These are phyloP conservation scores for Natrix natrix DNA, from an alignment of 2,797 vertebrate species.

Conservation along the genomic window DNA sequence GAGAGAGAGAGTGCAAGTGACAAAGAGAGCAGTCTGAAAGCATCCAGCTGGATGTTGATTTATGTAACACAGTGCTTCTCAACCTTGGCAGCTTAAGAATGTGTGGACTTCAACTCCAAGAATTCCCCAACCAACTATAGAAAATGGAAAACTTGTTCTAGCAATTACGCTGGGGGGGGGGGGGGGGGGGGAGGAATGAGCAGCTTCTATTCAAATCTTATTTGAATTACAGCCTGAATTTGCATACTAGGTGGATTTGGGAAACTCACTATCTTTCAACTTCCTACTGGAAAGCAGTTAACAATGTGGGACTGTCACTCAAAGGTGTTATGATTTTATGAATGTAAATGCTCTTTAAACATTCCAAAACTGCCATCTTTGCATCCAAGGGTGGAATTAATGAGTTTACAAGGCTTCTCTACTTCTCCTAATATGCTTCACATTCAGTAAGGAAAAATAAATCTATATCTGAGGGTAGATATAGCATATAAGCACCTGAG, in stretches of 20 bases:
- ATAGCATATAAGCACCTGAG: too few species aligned
- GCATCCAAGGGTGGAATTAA: neutral
- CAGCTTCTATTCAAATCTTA: neutral
- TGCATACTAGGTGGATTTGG: neutral
- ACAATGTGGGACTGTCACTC: neutral
- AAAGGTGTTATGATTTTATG: neutral
- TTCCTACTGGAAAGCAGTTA: neutral
- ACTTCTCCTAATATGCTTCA: neutral
- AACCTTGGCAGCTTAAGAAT: neutral
- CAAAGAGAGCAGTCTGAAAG: neutral
- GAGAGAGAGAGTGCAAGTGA: neutral
- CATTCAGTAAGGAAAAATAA: neutral
- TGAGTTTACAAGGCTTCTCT: neutral
- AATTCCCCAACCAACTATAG: neutral
- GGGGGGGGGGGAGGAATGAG: fast-evolving
- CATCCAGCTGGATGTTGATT: neutral
- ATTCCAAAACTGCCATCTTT: neutral
- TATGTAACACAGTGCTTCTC: neutral
- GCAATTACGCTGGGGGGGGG: neutral
- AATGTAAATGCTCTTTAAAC: neutral
- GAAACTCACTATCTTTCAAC: neutral
- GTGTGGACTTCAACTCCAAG: neutral
- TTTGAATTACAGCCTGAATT: neutral
- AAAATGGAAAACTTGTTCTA: neutral
- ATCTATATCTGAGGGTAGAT: neutral